Evolutionary conservation across 92 coral and sea anemone species (phyloP).

Genomic region (Phenganax subtilis): DNA sequence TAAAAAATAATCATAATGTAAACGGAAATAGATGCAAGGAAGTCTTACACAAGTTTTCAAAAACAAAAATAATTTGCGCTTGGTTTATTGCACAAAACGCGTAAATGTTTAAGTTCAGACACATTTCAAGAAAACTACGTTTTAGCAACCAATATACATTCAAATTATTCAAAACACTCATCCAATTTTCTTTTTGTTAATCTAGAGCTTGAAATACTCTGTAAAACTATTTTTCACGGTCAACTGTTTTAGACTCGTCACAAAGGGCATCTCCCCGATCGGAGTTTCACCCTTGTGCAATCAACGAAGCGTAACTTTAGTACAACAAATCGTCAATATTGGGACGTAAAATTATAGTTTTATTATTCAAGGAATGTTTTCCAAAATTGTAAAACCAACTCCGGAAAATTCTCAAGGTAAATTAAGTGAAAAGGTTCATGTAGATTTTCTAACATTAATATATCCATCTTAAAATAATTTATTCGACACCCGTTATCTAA

Average conservation of each 20-base stretch:
- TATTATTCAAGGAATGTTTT: neutral
- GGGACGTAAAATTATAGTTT: neutral
- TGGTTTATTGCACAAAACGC: no score
- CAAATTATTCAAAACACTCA: no score
- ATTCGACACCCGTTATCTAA: neutral
- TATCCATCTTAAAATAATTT: neutral
- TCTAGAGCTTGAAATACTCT: no score
- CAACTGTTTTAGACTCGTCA: neutral
- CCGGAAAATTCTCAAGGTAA: neutral
- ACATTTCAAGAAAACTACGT: no score
- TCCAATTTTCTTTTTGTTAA: no score
- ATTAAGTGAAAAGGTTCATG: neutral
- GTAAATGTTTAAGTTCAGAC: no score
- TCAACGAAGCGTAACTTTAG: slow-evolving; percentile 6
- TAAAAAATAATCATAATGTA: neutral
- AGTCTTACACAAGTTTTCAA: neutral
- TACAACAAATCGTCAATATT: neutral
- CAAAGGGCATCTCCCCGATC: neutral
- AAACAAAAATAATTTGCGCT: no score
- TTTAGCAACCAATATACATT: no score
- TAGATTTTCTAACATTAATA: neutral
- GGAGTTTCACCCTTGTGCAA: neutral
- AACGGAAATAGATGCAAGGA: neutral
- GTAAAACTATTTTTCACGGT: no score
- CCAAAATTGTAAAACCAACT: neutral